Evolutionary conservation across 1,140 invertebrate genomes (phyloP).

Genomic region (Choristoneura fumiferana): DNA sequence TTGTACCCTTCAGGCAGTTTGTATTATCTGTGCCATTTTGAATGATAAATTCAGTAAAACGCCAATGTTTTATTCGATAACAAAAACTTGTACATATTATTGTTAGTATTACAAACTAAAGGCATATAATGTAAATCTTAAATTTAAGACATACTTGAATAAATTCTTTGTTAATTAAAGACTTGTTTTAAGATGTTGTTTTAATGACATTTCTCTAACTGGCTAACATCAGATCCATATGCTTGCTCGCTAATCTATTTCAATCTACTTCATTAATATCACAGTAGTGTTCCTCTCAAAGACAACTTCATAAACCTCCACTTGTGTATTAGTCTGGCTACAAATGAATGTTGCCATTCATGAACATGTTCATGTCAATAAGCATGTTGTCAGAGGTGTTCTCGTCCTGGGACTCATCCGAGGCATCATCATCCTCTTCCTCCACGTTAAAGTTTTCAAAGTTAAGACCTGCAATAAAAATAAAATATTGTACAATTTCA

Average conservation of each 20-base stretch:
- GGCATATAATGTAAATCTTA: slow-evolving; percentile 44
- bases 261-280: too few relatives aligned
- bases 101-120: slow-evolving; percentile 33
- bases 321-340: too few relatives aligned
- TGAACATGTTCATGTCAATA: slow-evolving; percentile 56
- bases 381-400: slow-evolving; percentile 33
- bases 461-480: slow-evolving; percentile 6
- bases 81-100: slow-evolving; percentile 42
- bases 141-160: slow-evolving; percentile 61
- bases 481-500: too few relatives aligned
- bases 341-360: slow-evolving; percentile 33
- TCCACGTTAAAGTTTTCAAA: slow-evolving; percentile 28
- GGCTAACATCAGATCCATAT: too few relatives aligned
- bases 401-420: slow-evolving; percentile 22
- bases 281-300: too few relatives aligned
- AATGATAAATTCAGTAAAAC: slow-evolving; percentile 35
- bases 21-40: slow-evolving; percentile 32
- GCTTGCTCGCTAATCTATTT: too few relatives aligned
- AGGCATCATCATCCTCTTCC: slow-evolving; percentile 34
- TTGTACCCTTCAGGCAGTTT: neutral
- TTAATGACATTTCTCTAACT: neutral
- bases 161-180: slow-evolving; percentile 67
- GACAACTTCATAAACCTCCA: too few relatives aligned
- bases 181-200: slow-evolving; percentile 20
- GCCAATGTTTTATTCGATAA: slow-evolving; percentile 36